These are phyloP conservation scores for Corticium candelabrum DNA, from an alignment of 37 sponge, comb jelly and placozoan species.

Conservation along the genomic window DNA sequence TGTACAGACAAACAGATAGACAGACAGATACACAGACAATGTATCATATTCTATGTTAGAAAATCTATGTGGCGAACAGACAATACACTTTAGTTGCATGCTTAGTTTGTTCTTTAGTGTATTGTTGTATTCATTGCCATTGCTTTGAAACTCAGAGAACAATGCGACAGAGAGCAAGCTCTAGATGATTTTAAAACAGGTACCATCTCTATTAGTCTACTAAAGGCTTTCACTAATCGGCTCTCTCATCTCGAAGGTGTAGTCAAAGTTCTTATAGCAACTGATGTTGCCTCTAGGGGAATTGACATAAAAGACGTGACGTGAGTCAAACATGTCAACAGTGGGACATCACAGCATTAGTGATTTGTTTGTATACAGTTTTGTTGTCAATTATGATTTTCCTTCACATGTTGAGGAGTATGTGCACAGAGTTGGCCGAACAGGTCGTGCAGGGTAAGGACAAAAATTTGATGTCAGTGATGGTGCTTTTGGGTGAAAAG, in stretches of 20 bases:
- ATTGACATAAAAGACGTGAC: constrained; percentile 87
- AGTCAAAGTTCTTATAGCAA: constrained; percentile 79
- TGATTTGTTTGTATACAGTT: constrained; percentile 20
- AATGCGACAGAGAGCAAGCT: constrained; percentile 90
- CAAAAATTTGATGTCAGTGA: neutral
- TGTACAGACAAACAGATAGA: too few species aligned
- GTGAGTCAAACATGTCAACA: constrained; percentile 22
- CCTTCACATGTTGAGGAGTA: constrained; percentile 91
- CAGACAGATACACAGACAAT: too few species aligned
- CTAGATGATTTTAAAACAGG: constrained; percentile 89
- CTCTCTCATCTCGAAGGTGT: too few species aligned
- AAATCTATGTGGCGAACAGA: too few species aligned
- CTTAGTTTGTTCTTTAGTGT: neutral
- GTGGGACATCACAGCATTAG: neutral
- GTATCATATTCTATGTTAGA: too few species aligned
- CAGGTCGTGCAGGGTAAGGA: constrained; percentile 89
- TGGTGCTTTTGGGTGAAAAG: neutral
- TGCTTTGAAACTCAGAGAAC: constrained; percentile 73
- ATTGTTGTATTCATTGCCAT: neutral
- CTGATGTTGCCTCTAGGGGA: constrained; percentile 97
- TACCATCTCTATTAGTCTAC: neutral
- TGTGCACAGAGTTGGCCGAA: constrained; percentile 90
- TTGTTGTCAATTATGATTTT: constrained; percentile 94
- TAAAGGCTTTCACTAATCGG: too few species aligned
- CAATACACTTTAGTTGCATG: too few species aligned